Base-by-base conservation (phyloP, 2,113 vertebrate species). In the Cygnus atratus region DNA sequence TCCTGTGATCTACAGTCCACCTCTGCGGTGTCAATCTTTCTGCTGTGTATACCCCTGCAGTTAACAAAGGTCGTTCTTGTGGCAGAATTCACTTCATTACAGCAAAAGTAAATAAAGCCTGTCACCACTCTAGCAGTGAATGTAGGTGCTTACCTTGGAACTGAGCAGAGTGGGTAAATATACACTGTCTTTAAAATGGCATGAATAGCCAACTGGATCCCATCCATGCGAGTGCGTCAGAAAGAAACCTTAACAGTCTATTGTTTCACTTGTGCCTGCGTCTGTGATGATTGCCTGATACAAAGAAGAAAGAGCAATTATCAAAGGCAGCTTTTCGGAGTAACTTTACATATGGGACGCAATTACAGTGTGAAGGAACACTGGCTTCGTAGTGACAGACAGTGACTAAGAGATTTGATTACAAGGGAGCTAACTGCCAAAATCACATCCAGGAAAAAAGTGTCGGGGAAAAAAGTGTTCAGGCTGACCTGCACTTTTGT, bases 121-220 rank as follows among this genome's bases (percentile, higher is more conserved):
- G 94, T 97, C 95, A 95, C 63, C 95, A 92, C 89, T 95, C 39
- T 67, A 87, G 88, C 92, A 76, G 17, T 66, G 93, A 89, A 54
- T 0, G 18, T 71, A 85, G 95, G 88, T 97, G 96, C 96, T 97
- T 97, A 97, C 96, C 92, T 97, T 97, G 97, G 97, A 97, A 94
- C 94, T 57, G 93, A 92, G 66, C 62, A 73, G 91, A 48, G 85
- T 72, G 65, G 77, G 93, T 96, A 97, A 97, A 97, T 91, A 93
- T 21, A 86, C 91, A 81, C 48, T 91, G 94, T 77, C 93, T 94
- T 95, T 86, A 79, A 88, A 95, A 62, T 57, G 24, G 68, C 4
- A 44, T 81, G 96, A 95, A 33, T 84, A 72, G 96, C 96, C 97
- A 97, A 76, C 95, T 97, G 97, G 96, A 97, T 33, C 5, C 0